A percentile compares a stretch with the other conserved stretches of the same genome.
These are phyloP conservation scores for Hemistola chrysoprasaria DNA, from an alignment of 2,888 invertebrate genomes.

Conservation along the genomic window DNA sequence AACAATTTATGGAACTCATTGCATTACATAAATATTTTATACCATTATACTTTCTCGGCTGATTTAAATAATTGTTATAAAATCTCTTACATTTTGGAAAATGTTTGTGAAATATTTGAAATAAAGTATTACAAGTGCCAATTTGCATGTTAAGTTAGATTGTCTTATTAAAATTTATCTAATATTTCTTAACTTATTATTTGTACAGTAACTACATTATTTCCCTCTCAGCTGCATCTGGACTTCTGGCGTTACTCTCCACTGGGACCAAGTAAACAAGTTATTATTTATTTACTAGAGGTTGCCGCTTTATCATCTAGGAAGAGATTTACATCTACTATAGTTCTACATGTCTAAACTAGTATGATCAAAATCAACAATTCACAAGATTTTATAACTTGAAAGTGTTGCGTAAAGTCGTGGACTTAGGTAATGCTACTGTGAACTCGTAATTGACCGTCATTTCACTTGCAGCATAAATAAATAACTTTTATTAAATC, in stretches of 20 bases:
- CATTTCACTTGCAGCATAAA: no score
- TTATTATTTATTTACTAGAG: conserved; percentile 25
- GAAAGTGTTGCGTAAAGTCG: no score
- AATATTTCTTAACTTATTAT: conserved; percentile 36
- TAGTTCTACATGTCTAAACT: background rate
- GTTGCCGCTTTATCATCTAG: conserved; percentile 27
- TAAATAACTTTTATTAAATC: no score
- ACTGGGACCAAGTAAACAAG: conserved; percentile 88
- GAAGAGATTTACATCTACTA: no score
- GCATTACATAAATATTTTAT: background rate
- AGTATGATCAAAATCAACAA: no score
- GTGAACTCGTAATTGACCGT: no score
- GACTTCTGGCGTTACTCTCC: conserved; percentile 96
- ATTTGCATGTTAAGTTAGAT: background rate
- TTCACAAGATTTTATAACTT: no score
- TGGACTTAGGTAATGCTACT: no score
- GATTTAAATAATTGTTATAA: background rate
- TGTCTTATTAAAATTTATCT: conserved; percentile 26
- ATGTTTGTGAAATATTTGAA: conserved; percentile 5
- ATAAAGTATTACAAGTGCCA: background rate
- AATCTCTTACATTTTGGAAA: background rate
- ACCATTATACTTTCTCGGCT: no score
- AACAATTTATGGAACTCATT: background rate
- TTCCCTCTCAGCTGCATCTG: conserved; percentile 94
- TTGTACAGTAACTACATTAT: conserved; percentile 91